Evolutionary conservation across 1,140 invertebrate genomes (phyloP).

Genomic region (Vanessa atalanta): DNA sequence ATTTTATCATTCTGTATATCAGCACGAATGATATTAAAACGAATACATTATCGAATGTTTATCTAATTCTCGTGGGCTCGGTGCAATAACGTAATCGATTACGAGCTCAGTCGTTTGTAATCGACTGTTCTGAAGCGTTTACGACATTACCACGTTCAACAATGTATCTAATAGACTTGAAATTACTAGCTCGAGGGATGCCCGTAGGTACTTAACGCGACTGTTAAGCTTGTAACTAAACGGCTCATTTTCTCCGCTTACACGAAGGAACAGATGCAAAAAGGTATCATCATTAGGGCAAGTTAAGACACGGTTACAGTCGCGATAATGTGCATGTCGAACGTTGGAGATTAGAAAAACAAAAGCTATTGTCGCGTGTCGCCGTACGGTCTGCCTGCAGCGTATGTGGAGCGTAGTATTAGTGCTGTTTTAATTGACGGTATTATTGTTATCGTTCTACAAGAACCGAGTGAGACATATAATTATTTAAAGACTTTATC

Average conservation of each 20-base stretch:
- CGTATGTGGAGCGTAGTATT: constrained; percentile 57
- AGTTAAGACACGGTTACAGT: constrained; percentile 32
- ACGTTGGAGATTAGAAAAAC: constrained; percentile 52
- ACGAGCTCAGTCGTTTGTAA: constrained; percentile 22
- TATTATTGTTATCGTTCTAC: constrained; percentile 16
- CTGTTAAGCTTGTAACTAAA: constrained; percentile 47
- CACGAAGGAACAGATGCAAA: constrained; percentile 41
- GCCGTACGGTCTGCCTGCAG: constrained; percentile 19
- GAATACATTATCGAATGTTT: neutral
- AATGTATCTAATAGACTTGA: constrained; percentile 51
- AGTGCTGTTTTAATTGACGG: constrained; percentile 55
- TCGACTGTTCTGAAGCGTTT: constrained; percentile 34
- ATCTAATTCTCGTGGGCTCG: neutral
- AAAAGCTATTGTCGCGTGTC: constrained; percentile 58
- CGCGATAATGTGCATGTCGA: constrained; percentile 33
- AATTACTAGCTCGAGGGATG: constrained; percentile 49
- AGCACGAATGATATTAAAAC: neutral
- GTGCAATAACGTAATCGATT: constrained; percentile 23
- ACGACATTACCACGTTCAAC: constrained; percentile 53
- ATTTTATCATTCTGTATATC: no score
- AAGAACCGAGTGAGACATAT: neutral
- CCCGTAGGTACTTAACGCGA: constrained; percentile 40
- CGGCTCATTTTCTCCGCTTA: constrained; percentile 45
- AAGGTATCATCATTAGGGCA: constrained; percentile 45
- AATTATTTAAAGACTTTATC: constrained; percentile 3